phyloP scores from a whole-genome alignment of 2,797 vertebrate species.

The Darevskia nairensis region DNA sequence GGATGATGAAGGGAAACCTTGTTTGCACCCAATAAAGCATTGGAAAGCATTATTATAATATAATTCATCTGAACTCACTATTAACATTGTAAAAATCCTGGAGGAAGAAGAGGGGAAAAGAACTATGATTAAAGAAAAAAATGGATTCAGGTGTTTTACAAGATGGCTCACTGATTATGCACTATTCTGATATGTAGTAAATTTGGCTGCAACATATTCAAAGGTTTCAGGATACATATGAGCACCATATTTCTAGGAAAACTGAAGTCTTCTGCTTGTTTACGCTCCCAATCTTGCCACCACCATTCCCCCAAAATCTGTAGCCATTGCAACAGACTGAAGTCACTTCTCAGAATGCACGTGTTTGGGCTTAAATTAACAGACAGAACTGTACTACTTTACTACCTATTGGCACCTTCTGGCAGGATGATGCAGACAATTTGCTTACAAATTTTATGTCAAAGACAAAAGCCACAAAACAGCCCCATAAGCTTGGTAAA shows the following conservation, averaged over 20 bases:
- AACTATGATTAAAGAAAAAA: neutral
- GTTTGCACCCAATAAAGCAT: fast-evolving
- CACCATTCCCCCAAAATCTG: neutral
- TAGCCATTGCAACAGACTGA: neutral
- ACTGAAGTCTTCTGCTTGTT: neutral
- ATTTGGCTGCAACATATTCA: constrained; percentile 66
- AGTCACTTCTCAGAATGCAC: neutral
- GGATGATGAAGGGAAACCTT: neutral
- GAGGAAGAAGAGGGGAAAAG: neutral
- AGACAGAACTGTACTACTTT: neutral
- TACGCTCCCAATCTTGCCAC: neutral
- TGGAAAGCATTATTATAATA: fast-evolving
- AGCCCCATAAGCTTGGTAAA: neutral
- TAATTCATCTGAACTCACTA: neutral
- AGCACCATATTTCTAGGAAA: constrained; percentile 41
- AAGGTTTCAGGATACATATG: constrained; percentile 36
- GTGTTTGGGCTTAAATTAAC: neutral
- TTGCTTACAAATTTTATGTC: neutral
- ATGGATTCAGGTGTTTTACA: constrained; percentile 50
- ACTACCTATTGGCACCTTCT: neutral
- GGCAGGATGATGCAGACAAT: neutral
- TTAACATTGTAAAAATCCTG: neutral
- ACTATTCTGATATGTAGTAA: constrained; percentile 61
- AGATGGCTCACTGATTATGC: constrained; percentile 56
- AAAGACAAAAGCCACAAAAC: neutral